Percentiles rank a stretch among this genome's conserved stretches.
These are phyloP conservation scores for Amia ocellicauda DNA, from an alignment of 2,113 vertebrate genomes.

Conservation along the genomic window DNA sequence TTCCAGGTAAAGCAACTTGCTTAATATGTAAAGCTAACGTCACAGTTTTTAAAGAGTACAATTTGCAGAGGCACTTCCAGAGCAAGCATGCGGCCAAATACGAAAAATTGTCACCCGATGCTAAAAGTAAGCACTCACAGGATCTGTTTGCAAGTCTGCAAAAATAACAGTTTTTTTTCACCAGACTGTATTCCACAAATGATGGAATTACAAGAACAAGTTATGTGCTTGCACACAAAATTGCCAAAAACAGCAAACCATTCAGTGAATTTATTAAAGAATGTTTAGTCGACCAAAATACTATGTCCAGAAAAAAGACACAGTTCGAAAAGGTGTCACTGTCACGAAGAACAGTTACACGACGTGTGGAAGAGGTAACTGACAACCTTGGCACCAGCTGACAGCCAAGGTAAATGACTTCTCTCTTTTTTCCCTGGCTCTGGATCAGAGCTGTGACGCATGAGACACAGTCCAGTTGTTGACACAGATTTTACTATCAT, in stretches of 20 bases:
- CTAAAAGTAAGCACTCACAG: neutral
- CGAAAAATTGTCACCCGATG: neutral
- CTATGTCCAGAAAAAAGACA: neutral
- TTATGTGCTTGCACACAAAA: too few relatives aligned
- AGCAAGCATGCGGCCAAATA: neutral
- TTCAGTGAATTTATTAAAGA: neutral
- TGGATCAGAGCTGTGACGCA: too few relatives aligned
- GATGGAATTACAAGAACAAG: too few relatives aligned
- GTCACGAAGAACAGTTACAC: neutral
- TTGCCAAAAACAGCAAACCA: neutral
- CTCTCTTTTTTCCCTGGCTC: too few relatives aligned
- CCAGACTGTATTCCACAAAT: neutral
- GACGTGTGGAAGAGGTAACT: too few relatives aligned
- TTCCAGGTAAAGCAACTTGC: neutral
- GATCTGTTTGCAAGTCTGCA: neutral
- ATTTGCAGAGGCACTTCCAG: neutral
- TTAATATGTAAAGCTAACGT: constrained; percentile 2
- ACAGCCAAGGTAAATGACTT: too few relatives aligned
- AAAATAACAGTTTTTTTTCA: neutral
- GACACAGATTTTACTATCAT: too few relatives aligned
- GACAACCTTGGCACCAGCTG: too few relatives aligned
- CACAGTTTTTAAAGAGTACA: neutral
- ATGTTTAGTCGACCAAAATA: neutral
- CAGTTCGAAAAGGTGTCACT: neutral
- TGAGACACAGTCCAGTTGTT: too few relatives aligned